These are phyloP conservation scores for Octomys mimax DNA, from an alignment of 2,797 vertebrate species.

Conservation along the genomic window DNA sequence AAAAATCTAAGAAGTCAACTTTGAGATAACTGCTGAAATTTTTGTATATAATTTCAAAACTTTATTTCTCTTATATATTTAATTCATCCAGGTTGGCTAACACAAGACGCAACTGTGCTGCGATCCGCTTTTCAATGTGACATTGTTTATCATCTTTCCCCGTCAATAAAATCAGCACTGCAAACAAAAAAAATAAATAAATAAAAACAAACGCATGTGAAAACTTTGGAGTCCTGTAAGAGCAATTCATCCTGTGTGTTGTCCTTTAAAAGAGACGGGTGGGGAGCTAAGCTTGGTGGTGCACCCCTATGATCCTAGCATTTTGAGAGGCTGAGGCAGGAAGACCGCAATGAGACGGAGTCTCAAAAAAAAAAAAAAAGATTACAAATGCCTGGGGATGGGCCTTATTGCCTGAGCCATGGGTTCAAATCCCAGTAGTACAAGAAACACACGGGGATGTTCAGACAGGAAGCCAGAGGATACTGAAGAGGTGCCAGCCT, in stretches of 20 bases:
- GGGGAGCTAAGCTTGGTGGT: not conserved
- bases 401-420: no score
- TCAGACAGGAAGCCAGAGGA: not conserved
- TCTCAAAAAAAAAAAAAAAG: not conserved
- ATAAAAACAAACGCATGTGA: not conserved
- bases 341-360: not conserved
- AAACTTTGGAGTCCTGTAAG: not conserved
- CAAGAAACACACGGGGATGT: not conserved
- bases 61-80: conserved; percentile 40
- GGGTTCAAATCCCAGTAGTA: not conserved
- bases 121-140: conserved; percentile 29
- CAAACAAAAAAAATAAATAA: not conserved
- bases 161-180: conserved; percentile 13
- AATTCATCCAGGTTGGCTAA: conserved; percentile 5
- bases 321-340: not conserved
- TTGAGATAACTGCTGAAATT: conserved; percentile 38
- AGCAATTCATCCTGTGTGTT: not conserved
- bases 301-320: not conserved
- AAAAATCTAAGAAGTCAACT: not conserved
- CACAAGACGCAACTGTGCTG: not conserved
- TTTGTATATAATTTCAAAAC: not conserved
- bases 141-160: conserved; percentile 8
- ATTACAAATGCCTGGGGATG: not conserved
- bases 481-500: not conserved
- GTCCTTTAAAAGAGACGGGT: not conserved